Percentiles rank a stretch among this genome's conserved stretches.
Conservation (phyloP, 2,888 invertebrate genomes). For the Lithosia quadra region DNA sequence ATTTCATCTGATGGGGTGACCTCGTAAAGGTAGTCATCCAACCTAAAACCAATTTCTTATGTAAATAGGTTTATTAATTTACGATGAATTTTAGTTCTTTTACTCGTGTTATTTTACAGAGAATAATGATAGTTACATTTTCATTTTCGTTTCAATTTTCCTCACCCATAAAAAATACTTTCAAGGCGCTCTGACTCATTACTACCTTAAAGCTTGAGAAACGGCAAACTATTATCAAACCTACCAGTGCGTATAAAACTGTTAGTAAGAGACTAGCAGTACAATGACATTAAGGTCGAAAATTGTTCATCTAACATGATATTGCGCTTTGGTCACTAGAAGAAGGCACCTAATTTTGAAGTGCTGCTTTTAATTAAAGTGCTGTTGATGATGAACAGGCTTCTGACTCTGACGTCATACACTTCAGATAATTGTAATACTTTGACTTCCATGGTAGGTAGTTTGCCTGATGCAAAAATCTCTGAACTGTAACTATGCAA, state of each 20-base stretch:
- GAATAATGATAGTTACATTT: not conserved
- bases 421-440: slow-evolving; percentile 34
- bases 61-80: not conserved
- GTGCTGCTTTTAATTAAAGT: slow-evolving; percentile 52
- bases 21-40: not conserved
- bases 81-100: not conserved
- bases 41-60: slow-evolving; percentile 11
- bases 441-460: slow-evolving; percentile 30
- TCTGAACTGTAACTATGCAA: slow-evolving; percentile 31
- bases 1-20: not conserved
- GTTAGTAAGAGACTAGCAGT: not conserved
- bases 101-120: too few relatives aligned
- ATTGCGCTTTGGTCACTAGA: slow-evolving; percentile 9
- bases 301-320: not conserved
- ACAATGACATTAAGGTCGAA: not conserved
- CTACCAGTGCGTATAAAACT: not conserved
- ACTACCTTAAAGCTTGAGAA: not conserved
- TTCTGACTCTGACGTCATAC: slow-evolving; percentile 30
- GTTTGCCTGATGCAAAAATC: slow-evolving; percentile 24
- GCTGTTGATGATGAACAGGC: slow-evolving; percentile 44
- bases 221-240: not conserved
- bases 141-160: not conserved
- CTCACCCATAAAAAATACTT: not conserved
- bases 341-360: slow-evolving; percentile 29
- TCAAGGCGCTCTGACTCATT: not conserved